Percentiles rank a stretch among this genome's conserved stretches.
phyloP scores from a whole-genome alignment of 2,113 vertebrate genomes.

The Tetrao urogallus region DNA sequence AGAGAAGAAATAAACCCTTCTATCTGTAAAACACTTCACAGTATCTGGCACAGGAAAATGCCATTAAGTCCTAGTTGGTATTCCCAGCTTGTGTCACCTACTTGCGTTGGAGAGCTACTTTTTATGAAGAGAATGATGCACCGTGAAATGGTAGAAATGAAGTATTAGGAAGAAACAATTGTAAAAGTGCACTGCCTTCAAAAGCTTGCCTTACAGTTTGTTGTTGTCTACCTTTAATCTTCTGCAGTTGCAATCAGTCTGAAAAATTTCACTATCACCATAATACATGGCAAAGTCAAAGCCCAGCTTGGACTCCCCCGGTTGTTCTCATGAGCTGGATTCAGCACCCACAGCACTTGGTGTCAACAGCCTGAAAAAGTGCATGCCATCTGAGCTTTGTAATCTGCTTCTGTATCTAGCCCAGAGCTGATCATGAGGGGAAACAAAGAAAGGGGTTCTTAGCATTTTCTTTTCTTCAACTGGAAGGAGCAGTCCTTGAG shows the following conservation, averaged over 20 bases:
- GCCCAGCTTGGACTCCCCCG: background rate
- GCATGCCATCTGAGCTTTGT: background rate
- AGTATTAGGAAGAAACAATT: background rate
- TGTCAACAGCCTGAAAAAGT: background rate
- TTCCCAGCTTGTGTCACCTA: background rate
- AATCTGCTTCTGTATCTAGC: background rate
- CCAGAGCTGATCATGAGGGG: background rate
- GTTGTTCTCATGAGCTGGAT: background rate
- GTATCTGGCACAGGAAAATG: background rate
- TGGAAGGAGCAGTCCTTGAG: too few species aligned
- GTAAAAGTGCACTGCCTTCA: background rate
- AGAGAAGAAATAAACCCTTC: slow-evolving; percentile 31
- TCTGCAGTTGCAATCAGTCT: background rate
- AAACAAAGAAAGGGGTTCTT: background rate
- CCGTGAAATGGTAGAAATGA: background rate
- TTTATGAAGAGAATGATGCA: background rate
- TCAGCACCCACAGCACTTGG: background rate
- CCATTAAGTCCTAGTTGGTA: background rate
- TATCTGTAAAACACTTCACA: slow-evolving; percentile 15
- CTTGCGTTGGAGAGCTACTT: background rate
- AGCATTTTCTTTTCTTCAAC: background rate
- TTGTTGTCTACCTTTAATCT: slow-evolving; percentile 2
- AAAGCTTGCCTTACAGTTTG: background rate
- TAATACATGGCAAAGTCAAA: background rate
- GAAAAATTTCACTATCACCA: background rate